Base-by-base conservation (phyloP, 2,113 vertebrate species). In the Phodopus roborovskii region DNA sequence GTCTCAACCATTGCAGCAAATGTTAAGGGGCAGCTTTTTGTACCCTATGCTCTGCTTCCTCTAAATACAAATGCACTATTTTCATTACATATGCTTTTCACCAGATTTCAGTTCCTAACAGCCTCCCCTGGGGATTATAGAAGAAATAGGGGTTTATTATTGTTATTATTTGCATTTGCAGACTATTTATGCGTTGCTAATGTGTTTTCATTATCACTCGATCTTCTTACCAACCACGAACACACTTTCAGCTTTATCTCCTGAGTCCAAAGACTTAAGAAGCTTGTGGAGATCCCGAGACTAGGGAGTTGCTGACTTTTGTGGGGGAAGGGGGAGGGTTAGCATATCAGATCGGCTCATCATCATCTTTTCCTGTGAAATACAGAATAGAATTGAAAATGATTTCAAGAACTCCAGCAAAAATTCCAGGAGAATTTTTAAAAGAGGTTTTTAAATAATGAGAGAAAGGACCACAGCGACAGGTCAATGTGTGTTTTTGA, bases 161-260 rank as follows among this genome's bases (percentile, higher is more conserved):
- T 45, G 6, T 45, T 45, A 45, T 3, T 45, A 45, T 39, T 42
- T 78, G 48, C 45, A n/a, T 79, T 90, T 88, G 13, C 58, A 88
- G 68, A 92, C 50, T 42, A 79, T 93, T 94, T 92, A 45, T 88
- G 15, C 86, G 74, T 45, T 92, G 24, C 62, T 75, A 92, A 74
- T 84, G 48, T 58, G 90, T 92, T 50, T 87, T 39, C 15, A 17
- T 89, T 87, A 22, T 91, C 45, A 64, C 42, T 79, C 89, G 39
- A 94, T 79, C 36, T 12, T 5, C 17, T 95, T 64, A 62, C 22
- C 60, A 79, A n/a, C 33, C 7, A n/a, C 58, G 89, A 89, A 22
- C 90, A 58, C 84, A 58, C 7, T 64, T 20, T n/a, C 10, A 84
- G 3, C 33, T 71, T 95, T 68, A 79, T 89, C 73, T 60, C 91